Conservation (phyloP, 1,140 invertebrate genomes). For the Manduca sexta region DNA sequence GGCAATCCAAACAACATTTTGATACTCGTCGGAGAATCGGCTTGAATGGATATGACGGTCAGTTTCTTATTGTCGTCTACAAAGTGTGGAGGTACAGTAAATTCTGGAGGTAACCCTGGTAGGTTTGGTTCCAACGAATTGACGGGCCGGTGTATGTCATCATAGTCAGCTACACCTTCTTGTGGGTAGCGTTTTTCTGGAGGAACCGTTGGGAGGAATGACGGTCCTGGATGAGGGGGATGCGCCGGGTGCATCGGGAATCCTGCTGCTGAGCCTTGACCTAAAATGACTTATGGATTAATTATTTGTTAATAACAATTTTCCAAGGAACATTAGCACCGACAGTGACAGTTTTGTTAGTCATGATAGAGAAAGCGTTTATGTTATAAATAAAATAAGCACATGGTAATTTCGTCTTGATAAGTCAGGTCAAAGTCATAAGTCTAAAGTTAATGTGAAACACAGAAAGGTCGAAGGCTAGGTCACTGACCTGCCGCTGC, state of each 20-base stretch:
- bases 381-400: no score
- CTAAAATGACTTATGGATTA: no score
- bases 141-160: constrained; percentile 45
- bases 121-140: constrained; percentile 32
- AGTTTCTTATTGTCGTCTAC: constrained; percentile 66
- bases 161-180: constrained; percentile 45
- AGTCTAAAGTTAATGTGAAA: constrained; percentile 4
- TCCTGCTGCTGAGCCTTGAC: constrained; percentile 27
- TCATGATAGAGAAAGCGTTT: neutral
- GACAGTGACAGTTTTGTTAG: constrained; percentile 1
- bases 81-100: constrained; percentile 33
- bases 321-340: no score
- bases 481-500: constrained; percentile 59
- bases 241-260: constrained; percentile 25
- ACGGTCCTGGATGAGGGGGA: constrained; percentile 23
- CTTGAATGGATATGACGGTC: constrained; percentile 79
- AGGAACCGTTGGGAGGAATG: constrained; percentile 55
- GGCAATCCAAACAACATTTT: constrained; percentile 88
- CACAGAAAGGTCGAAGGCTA: constrained; percentile 25
- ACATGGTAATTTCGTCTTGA: neutral
- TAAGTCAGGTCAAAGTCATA: neutral
- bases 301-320: no score
- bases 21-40: constrained; percentile 84
- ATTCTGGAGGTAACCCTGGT: constrained; percentile 37
- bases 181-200: constrained; percentile 45